Conservation (phyloP, 1,140 invertebrate genomes). For the Ooceraea biroi region DNA sequence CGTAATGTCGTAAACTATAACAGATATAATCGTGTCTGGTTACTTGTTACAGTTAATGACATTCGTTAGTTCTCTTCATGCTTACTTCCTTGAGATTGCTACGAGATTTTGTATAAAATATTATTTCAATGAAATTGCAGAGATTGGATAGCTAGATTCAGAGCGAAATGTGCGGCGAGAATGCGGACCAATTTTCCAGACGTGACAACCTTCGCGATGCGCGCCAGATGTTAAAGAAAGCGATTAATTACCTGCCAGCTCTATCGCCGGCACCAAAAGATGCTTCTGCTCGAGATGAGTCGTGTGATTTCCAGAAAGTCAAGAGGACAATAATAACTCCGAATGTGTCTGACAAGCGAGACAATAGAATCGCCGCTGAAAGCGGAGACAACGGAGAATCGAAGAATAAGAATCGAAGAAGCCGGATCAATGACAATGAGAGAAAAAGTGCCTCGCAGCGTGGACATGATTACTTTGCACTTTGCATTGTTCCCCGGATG, state of each 20-base stretch:
- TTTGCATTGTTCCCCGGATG: not conserved
- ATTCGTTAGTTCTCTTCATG: not conserved
- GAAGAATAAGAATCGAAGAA: constrained; percentile 53
- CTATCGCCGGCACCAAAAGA: constrained; percentile 54
- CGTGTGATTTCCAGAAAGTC: constrained; percentile 58
- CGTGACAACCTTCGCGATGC: constrained; percentile 45
- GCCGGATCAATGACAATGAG: constrained; percentile 14
- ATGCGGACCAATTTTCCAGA: constrained; percentile 15
- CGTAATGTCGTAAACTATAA: no score
- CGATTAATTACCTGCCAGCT: constrained; percentile 58
- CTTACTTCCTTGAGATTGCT: not conserved
- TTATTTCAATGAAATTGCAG: not conserved
- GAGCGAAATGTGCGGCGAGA: constrained; percentile 19
- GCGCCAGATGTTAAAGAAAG: constrained; percentile 60
- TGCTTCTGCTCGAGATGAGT: constrained; percentile 52
- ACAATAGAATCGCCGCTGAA: constrained; percentile 60
- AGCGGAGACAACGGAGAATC: constrained; percentile 36
- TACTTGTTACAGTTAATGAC: not conserved
- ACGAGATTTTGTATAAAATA: constrained; percentile 3
- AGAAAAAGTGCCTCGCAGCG: constrained; percentile 23
- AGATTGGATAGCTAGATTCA: not conserved
- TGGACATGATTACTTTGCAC: constrained; percentile 40
- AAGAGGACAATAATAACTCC: constrained; percentile 59
- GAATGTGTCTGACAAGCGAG: constrained; percentile 62
- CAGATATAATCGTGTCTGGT: not conserved